A percentile compares a stretch with the other conserved stretches of the same genome.
These are phyloP conservation scores for Noctilio leporinus DNA, from an alignment of 2,113 vertebrate species.

Conservation along the genomic window DNA sequence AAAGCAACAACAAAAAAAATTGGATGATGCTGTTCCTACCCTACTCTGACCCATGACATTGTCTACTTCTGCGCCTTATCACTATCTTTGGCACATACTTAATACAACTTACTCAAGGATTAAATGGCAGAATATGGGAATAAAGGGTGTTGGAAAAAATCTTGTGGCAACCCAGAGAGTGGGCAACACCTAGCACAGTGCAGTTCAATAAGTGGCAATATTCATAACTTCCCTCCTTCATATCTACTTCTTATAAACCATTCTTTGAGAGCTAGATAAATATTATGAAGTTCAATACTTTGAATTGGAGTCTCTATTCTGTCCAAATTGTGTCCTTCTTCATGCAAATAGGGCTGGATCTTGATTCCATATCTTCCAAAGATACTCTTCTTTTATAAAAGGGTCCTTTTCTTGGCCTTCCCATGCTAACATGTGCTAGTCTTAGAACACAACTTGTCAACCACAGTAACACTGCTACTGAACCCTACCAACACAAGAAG, in stretches of 20 bases:
- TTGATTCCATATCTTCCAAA: not conserved
- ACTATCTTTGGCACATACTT: not conserved
- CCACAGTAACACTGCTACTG: not conserved
- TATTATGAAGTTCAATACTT: not conserved
- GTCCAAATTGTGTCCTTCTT: not conserved
- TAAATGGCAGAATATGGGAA: not conserved
- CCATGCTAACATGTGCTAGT: not conserved
- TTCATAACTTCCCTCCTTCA: not conserved
- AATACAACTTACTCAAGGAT: not conserved
- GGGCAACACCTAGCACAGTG: not conserved
- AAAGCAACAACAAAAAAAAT: not conserved
- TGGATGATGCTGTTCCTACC: not conserved
- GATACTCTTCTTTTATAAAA: not conserved
- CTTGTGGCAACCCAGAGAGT: not conserved
- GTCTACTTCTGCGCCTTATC: not conserved
- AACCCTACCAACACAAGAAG: not conserved
- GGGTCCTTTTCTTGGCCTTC: not conserved
- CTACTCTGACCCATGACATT: not conserved
- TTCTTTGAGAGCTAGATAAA: not conserved
- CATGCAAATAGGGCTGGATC: not conserved
- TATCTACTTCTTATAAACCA: not conserved
- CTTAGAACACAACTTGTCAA: not conserved
- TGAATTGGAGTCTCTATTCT: not conserved
- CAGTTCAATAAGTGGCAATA: not conserved
- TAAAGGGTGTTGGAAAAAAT: not conserved